These are phyloP conservation scores for Epinephelus malabaricus DNA, from an alignment of 2,797 vertebrate species.

Conservation along the genomic window DNA sequence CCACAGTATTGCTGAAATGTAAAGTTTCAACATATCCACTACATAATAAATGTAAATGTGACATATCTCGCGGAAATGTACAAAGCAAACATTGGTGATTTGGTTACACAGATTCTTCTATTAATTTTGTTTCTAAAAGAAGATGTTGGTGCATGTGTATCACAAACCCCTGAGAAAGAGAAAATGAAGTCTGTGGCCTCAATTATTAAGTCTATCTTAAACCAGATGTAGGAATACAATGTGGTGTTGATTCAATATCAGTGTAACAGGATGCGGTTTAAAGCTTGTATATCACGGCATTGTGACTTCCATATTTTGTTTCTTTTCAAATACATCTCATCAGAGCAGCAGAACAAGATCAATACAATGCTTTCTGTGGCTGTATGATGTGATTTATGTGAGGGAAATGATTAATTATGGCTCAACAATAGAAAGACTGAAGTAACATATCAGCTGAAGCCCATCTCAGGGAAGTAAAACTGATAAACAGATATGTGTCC, in stretches of 20 bases:
- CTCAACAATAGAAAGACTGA: conserved; percentile 39
- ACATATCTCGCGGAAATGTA: no score
- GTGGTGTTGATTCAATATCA: not conserved
- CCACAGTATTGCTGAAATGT: no score
- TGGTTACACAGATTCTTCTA: not conserved
- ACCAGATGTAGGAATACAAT: conserved; percentile 17
- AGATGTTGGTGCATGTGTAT: not conserved
- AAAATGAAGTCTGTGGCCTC: not conserved
- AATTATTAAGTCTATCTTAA: not conserved
- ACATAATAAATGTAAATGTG: no score
- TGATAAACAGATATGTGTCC: not conserved
- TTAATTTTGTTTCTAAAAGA: not conserved
- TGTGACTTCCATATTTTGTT: conserved; percentile 16
- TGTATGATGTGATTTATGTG: conserved; percentile 13
- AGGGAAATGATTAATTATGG: conserved; percentile 38
- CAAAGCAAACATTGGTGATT: no score
- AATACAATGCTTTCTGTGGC: conserved; percentile 16
- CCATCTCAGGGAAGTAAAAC: not conserved
- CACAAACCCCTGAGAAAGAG: conserved; percentile 10
- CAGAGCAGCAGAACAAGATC: conserved; percentile 19
- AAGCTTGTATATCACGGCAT: conserved; percentile 5
- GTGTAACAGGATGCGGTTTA: conserved; percentile 15
- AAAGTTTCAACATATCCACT: no score
- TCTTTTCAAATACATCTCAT: conserved; percentile 29
- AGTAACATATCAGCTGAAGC: conserved; percentile 13